Evolutionary conservation across 2,888 invertebrate species (phyloP).

Genomic region (Drosophila rellima): DNA sequence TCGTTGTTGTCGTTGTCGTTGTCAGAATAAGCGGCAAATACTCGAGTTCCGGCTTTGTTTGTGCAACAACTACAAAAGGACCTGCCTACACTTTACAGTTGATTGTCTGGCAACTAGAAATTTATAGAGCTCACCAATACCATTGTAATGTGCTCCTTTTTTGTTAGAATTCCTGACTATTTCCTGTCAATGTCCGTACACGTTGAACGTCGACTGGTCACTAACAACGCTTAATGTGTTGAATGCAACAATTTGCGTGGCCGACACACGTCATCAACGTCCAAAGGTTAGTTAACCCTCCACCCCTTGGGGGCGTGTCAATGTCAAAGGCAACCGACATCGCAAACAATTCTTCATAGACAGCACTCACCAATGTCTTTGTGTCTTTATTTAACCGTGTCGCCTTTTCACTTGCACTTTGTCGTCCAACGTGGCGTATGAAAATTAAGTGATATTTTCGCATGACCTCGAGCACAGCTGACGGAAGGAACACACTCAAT

Average conservation of each 20-base stretch:
- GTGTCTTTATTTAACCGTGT: background rate
- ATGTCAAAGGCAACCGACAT: conserved; percentile 28
- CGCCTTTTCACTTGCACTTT: conserved; percentile 16
- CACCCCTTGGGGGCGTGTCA: conserved; percentile 21
- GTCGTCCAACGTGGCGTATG: conserved; percentile 25
- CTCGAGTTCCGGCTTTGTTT: conserved; percentile 39
- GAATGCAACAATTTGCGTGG: conserved; percentile 72
- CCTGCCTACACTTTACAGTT: background rate
- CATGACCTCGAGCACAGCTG: conserved; percentile 70
- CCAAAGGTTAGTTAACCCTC: conserved; percentile 9
- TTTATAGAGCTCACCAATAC: conserved; percentile 16
- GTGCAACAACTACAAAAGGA: conserved; percentile 10
- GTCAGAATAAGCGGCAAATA: conserved; percentile 37
- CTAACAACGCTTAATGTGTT: conserved; percentile 34
- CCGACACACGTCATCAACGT: conserved; percentile 47
- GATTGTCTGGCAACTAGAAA: background rate
- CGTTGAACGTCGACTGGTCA: conserved; percentile 51
- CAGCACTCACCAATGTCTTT: background rate
- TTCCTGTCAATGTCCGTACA: conserved; percentile 54
- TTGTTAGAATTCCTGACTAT: background rate
- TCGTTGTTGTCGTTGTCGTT: conserved; percentile 5
- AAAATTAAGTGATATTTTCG: conserved; percentile 26
- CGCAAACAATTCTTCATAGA: conserved; percentile 27
- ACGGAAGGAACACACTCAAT: conserved; percentile 46
- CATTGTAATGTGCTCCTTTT: conserved; percentile 12